phyloP scores from a whole-genome alignment of 2,888 invertebrate species.

The Volucella inflata region DNA sequence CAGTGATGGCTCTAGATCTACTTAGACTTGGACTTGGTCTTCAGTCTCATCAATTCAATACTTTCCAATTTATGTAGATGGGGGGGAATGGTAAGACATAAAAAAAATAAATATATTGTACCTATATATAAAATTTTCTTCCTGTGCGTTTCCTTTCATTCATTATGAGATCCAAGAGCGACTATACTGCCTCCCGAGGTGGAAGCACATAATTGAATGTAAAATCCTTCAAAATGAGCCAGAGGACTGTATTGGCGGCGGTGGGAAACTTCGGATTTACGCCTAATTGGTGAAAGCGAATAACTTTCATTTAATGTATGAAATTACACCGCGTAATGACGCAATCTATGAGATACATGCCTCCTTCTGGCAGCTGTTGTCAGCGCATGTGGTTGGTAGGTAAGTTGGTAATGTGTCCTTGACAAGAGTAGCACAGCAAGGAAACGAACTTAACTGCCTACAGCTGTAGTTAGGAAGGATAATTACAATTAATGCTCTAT shows the following conservation, averaged over 20 bases:
- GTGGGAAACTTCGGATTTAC: slow-evolving; percentile 29
- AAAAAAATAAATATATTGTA: neutral
- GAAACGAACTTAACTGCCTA: slow-evolving; percentile 20
- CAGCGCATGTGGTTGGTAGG: neutral
- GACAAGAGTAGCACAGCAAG: slow-evolving; percentile 8
- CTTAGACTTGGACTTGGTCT: no score
- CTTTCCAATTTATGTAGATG: slow-evolving; percentile 11
- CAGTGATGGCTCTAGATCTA: slow-evolving; percentile 9
- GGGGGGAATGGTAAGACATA: neutral
- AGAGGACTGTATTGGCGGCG: neutral
- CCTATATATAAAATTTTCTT: neutral
- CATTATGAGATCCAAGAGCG: slow-evolving; percentile 13
- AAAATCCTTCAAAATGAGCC: slow-evolving; percentile 14
- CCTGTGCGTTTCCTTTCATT: slow-evolving; percentile 21
- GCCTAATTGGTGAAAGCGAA: slow-evolving; percentile 57
- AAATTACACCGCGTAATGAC: slow-evolving; percentile 52
- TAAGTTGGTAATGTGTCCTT: slow-evolving; percentile 30
- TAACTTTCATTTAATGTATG: slow-evolving; percentile 38
- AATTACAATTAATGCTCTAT: slow-evolving; percentile 70
- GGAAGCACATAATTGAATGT: slow-evolving; percentile 44
- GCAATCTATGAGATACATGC: slow-evolving; percentile 29
- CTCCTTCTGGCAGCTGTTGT: neutral
- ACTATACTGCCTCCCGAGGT: slow-evolving; percentile 4
- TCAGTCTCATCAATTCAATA: slow-evolving; percentile 24
- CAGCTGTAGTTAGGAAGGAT: slow-evolving; percentile 41